Percentiles rank a stretch among this genome's conserved stretches.
These are phyloP conservation scores for Tylochromis polylepis DNA, from an alignment of 2,113 vertebrate genomes.

Conservation along the genomic window DNA sequence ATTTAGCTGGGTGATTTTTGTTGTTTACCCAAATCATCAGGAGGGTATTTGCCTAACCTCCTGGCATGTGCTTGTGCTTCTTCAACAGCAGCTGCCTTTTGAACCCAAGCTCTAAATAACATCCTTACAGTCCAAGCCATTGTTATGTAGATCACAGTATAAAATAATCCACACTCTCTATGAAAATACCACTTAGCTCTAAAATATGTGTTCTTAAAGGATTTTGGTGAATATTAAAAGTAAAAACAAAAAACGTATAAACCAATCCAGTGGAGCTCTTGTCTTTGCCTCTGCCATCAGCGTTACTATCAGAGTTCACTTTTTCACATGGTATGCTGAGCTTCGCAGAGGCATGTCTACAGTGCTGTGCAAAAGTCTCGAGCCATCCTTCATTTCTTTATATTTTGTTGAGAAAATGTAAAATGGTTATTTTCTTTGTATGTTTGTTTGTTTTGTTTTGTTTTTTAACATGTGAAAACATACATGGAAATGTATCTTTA, in stretches of 20 bases:
- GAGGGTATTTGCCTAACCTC: conserved; percentile 26
- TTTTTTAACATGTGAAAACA: neutral
- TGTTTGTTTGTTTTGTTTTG: fast-evolving
- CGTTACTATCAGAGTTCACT: neutral
- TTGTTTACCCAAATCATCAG: conserved; percentile 32
- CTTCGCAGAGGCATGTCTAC: neutral
- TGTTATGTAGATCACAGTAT: neutral
- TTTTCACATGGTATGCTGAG: neutral
- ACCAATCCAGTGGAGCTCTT: neutral
- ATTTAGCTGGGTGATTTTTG: conserved; percentile 8
- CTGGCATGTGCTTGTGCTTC: neutral
- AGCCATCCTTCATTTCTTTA: neutral
- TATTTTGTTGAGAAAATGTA: neutral
- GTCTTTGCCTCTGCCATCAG: neutral
- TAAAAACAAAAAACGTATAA: neutral
- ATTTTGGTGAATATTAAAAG: neutral
- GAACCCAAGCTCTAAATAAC: neutral
- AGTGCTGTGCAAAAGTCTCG: neutral
- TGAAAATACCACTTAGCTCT: neutral
- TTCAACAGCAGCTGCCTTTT: neutral
- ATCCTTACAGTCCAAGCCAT: neutral
- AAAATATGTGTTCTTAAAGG: neutral
- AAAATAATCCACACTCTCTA: neutral
- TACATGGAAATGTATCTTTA: neutral
- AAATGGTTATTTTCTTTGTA: neutral